These are phyloP conservation scores for Carpatolechia fugitivella DNA, from an alignment of 2,888 invertebrate genomes.

Conservation along the genomic window DNA sequence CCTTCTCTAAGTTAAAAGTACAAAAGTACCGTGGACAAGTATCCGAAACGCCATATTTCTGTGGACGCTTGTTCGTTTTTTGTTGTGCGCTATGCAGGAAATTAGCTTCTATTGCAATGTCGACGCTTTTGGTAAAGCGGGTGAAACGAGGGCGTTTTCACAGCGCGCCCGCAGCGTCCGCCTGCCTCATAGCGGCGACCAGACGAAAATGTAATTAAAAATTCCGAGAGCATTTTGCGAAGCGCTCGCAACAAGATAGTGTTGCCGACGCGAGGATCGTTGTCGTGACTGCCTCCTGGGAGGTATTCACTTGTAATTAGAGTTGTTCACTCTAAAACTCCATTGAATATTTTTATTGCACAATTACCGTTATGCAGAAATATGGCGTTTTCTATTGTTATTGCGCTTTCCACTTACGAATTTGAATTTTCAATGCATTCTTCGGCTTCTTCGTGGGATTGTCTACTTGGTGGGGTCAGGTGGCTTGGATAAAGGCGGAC, in stretches of 20 bases:
- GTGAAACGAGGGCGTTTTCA: slow-evolving; percentile 66
- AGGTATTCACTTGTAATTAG: slow-evolving; percentile 74
- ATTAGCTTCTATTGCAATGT: slow-evolving; percentile 79
- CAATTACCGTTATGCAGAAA: slow-evolving; percentile 38
- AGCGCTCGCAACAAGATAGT: slow-evolving; percentile 76
- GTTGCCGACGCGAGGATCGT: slow-evolving; percentile 66
- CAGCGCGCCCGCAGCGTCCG: slow-evolving; percentile 42
- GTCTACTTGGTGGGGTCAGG: slow-evolving; percentile 73
- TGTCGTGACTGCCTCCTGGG: slow-evolving; percentile 72
- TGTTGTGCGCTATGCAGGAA: slow-evolving; percentile 75
- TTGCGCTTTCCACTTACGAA: slow-evolving; percentile 26
- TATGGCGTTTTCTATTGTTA: slow-evolving; percentile 33
- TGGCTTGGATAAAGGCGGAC: slow-evolving; percentile 97
- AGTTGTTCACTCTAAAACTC: slow-evolving; percentile 64
- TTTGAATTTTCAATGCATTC: slow-evolving; percentile 23
- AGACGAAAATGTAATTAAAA: slow-evolving; percentile 79
- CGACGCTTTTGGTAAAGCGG: slow-evolving; percentile 76
- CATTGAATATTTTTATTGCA: slow-evolving; percentile 51
- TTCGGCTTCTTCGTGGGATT: not conserved
- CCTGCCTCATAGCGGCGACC: slow-evolving; percentile 69
- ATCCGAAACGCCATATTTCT: slow-evolving; percentile 63
- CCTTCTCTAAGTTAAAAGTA: slow-evolving; percentile 34
- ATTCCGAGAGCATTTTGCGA: slow-evolving; percentile 77
- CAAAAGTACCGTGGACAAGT: slow-evolving; percentile 39
- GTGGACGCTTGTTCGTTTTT: slow-evolving; percentile 55